These are phyloP conservation scores for Quiscalus mexicanus DNA, from an alignment of 2,113 vertebrate genomes.

Conservation along the genomic window DNA sequence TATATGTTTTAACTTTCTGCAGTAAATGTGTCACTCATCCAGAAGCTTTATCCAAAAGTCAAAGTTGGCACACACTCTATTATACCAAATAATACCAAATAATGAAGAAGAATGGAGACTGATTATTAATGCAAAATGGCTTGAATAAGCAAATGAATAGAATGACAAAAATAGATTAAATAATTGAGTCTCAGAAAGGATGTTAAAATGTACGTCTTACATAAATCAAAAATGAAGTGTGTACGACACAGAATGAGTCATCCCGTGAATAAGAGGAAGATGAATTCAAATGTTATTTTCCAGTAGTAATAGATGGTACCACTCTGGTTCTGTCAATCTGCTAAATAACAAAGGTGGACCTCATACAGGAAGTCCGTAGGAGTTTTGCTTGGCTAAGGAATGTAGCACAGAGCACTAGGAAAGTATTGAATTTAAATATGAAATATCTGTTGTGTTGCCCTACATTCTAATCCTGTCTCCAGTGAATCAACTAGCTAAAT, in stretches of 20 bases:
- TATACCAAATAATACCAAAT: conserved; percentile 72
- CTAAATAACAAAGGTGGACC: conserved; percentile 42
- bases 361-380: conserved; percentile 43
- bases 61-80: conserved; percentile 62
- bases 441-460: neutral
- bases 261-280: conserved; percentile 60
- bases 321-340: conserved; percentile 46
- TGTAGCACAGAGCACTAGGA: neutral
- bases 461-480: neutral
- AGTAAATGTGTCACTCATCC: conserved; percentile 59
- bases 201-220: conserved; percentile 60
- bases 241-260: conserved; percentile 72
- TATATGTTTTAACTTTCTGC: conserved; percentile 61
- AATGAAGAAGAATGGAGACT: conserved; percentile 67
- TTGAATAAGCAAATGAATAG: conserved; percentile 63
- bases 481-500: neutral
- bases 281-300: conserved; percentile 63
- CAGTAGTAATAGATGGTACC: conserved; percentile 57
- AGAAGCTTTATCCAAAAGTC: conserved; percentile 54
- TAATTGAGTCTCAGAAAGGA: conserved; percentile 73
- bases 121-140: conserved; percentile 73
- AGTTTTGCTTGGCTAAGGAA: conserved; percentile 45
- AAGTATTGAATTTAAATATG: conserved; percentile 15
- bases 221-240: conserved; percentile 77
- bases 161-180: conserved; percentile 74